Evolutionary conservation across 2,888 invertebrate genomes (phyloP), one percentile per base, ranked within the genome.

Genomic region (Sinopyrophorus schimmeli): DNA sequence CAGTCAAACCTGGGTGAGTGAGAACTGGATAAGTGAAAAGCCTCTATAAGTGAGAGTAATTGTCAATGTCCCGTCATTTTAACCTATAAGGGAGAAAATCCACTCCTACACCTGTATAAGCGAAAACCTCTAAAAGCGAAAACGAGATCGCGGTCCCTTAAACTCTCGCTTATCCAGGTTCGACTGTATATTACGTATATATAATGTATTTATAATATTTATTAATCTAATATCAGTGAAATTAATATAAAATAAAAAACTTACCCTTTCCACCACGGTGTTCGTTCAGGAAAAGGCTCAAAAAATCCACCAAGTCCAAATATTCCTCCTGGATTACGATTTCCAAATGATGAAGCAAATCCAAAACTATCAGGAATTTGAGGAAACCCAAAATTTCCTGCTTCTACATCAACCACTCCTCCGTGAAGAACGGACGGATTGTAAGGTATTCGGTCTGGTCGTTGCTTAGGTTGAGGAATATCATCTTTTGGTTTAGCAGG

Each of bases 251-350:
- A 20, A 28, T 12, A 28, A n/a, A n/a, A 27, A 12, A 64, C 73
- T 71, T 64, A 76, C 77, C 76, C 76, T 63, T 75, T 73, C 75
- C 76, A 77, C 76, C 76, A 77, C 5, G 73, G 72, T 38, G 65
- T 64, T 6, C 55, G 55, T 1, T 61, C 59, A 3, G 52, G 48
- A 4, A 62, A 49, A 2, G 61, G 53, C 3, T 65, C 64, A 28
- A 70, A 69, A 54, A 70, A 57, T 43, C 66, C 67, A 26, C 68
- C 68, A 27, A 70, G 51, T n/a, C 65, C 63, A 18, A 64, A 61
- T 6, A 58, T 47, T 12, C 57, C 58, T 3, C 27, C 34, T 7
- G 27, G 32, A 28, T 32, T 21, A 16, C 47, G 41, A 38, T 28
- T 27, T 35, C 51, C 43, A 56, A 57, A 24, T 0, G 49, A 38